Evolutionary conservation across 2,797 vertebrate genomes (phyloP), one percentile per base, ranked within the genome.

Genomic region (Chelidonichthys spinosus): DNA sequence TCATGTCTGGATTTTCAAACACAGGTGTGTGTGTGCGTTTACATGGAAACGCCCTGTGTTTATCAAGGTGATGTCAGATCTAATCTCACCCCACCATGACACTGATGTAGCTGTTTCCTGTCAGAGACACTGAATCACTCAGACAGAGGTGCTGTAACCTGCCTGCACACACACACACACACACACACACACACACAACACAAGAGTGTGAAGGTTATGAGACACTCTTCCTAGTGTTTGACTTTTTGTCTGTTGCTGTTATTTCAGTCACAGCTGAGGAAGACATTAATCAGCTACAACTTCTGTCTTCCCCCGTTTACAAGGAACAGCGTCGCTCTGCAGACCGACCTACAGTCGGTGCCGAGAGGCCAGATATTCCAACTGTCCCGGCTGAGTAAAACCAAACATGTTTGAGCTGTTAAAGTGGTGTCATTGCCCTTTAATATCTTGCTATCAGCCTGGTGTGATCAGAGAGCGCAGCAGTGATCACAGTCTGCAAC

Each of bases 241-340:
- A 54, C 66, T 79, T 32, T 88, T 87, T 86, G 75, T 83, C 47
- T 79, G 78, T 65, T 60, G 74, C 69, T 85, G 79, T 80, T 85
- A 69, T 89, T 87, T 87, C 58, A 78, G 82, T 80, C 74, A 4
- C 80, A 37, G 74, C 61, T n/a, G 68, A 67, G 39, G 72, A 75
- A 64, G 50, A 52, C 63, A 2, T 76, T 72, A 6, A 59, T 82
- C 74, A 44, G 46, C 42, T 0, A 43, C 62, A 10, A 62, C 25
- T 25, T 25, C 25, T 25, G 25, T 25, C 25, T 25, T 25, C 25
- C 25, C 25, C 25, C 25, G 25, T 25, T 25, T 25, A 25, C 25
- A 25, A 25, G 25, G 25, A 25, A 1, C 25, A 25, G 25, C 25
- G 25, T 25, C 25, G 25, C 25, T 25, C 25, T 25, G 25, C 25